A percentile compares a stretch with the other conserved stretches of the same genome.
phyloP scores from a whole-genome alignment of 2,113 vertebrate species.

The Pimephales promelas region DNA sequence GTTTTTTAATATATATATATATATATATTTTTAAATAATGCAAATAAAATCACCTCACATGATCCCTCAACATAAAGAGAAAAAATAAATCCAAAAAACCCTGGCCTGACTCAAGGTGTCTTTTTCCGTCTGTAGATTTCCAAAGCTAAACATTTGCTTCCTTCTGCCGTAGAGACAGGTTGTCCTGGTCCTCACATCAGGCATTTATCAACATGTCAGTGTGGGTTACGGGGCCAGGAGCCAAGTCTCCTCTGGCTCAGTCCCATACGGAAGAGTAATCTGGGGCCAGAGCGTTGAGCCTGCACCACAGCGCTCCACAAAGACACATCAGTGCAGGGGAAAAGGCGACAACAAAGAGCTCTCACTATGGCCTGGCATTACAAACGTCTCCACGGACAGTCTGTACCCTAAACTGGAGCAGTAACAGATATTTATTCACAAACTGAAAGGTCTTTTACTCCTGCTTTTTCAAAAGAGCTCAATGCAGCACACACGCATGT shows the following conservation, averaged over 20 bases:
- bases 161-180: slow-evolving; percentile 67
- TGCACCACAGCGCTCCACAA: slow-evolving; percentile 38
- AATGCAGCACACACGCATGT: not conserved
- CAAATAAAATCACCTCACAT: not conserved
- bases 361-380: slow-evolving; percentile 23
- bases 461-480: slow-evolving; percentile 20
- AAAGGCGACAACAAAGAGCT: slow-evolving; percentile 45
- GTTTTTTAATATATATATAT: no score
- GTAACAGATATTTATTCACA: slow-evolving; percentile 38
- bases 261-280: slow-evolving; percentile 51
- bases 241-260: slow-evolving; percentile 65
- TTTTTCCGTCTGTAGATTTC: slow-evolving; percentile 14
- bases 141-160: slow-evolving; percentile 56
- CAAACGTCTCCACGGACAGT: slow-evolving; percentile 41
- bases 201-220: slow-evolving; percentile 76
- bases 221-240: slow-evolving; percentile 67
- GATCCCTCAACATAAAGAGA: not conserved
- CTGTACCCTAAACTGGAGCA: slow-evolving; percentile 33
- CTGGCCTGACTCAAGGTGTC: not conserved
- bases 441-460: slow-evolving; percentile 36
- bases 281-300: slow-evolving; percentile 40
- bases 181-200: slow-evolving; percentile 67
- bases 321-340: slow-evolving; percentile 41
- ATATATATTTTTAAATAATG: no score
- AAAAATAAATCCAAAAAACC: not conserved